Base-by-base conservation (phyloP, 1,140 invertebrate genomes). In the Melanaphis sacchari region DNA sequence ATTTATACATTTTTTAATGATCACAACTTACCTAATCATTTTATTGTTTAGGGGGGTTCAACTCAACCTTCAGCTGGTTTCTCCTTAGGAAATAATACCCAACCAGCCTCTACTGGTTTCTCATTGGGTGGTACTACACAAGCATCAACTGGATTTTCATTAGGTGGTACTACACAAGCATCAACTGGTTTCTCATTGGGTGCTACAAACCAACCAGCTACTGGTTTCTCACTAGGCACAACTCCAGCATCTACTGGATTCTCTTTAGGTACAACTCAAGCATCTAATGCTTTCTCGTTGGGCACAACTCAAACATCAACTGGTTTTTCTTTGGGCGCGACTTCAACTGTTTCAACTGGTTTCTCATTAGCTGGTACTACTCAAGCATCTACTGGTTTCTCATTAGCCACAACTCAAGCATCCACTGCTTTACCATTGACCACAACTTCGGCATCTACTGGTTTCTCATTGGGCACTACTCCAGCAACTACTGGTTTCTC, bases 261-360 rank as follows among this genome's bases (percentile, higher is more conserved):
- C 22, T 90, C 54, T 2, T 52, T 52, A 38, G 24, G 38, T 90
- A 41, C 89, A 40, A 90, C 36, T 66, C 59, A n/a, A 76, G 38
- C 90, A 81, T 49, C 90, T 91, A 43, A 41, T 76, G 88, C 40
- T 38, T 93, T 81, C 36, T 66, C 59, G 54, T 90, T 90, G 38
- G 52, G 90, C 31, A 76, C 59, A 84, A 84, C n/a, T 52, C 81
- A 41, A 93, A 8, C 81, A 18, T 84, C 91, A 22, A 49, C 91
- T 6, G 89, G 41, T 43, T 94, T 82, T 52, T 84, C 91, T 15
- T 92, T 92, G n/a, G 91, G 91, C 46, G 46, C 90, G 22, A 46
- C 66, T 36, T 66, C 43, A 81, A 9, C 66, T 6, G 31, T 31
- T 24, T 43, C 90, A n/a, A 91, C 90, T 38, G 24, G 90, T 31